These are phyloP conservation scores for Synergus japonicus DNA, from an alignment of 2,888 invertebrate species.

Conservation along the genomic window DNA sequence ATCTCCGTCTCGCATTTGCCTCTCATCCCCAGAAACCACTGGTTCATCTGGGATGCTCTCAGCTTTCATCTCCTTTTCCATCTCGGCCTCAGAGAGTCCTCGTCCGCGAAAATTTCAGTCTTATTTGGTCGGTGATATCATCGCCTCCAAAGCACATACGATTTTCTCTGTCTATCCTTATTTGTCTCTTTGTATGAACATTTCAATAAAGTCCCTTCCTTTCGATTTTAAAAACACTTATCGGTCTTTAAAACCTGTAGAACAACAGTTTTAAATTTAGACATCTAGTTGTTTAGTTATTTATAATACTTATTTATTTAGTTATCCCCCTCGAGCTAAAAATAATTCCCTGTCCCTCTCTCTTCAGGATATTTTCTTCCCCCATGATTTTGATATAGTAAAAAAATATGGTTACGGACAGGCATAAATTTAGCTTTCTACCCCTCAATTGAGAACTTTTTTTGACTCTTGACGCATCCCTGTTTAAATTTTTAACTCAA, in stretches of 20 bases:
- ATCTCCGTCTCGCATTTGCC: conserved; percentile 50
- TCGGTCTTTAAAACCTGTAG: too few species aligned
- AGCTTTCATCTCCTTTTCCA: conserved; percentile 55
- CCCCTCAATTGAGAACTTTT: background rate
- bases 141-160: conserved; percentile 63
- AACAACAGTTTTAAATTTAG: too few species aligned
- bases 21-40: conserved; percentile 34
- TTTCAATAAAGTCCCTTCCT: too few species aligned
- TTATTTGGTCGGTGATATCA: conserved; percentile 60
- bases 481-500: conserved; percentile 25
- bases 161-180: conserved; percentile 57
- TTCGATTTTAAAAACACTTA: too few species aligned
- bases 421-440: background rate
- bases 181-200: background rate
- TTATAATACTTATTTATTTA: too few species aligned
- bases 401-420: background rate
- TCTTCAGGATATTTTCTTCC: background rate
- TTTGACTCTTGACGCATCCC: conserved; percentile 5
- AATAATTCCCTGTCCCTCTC: background rate
- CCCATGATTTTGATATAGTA: background rate
- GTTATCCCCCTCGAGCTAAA: background rate
- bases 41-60: conserved; percentile 45
- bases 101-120: conserved; percentile 70
- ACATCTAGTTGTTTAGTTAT: background rate
- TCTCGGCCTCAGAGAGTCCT: conserved; percentile 61